Base-by-base conservation (phyloP, 2,797 vertebrate species). In the Phrynocephalus forsythii region DNA sequence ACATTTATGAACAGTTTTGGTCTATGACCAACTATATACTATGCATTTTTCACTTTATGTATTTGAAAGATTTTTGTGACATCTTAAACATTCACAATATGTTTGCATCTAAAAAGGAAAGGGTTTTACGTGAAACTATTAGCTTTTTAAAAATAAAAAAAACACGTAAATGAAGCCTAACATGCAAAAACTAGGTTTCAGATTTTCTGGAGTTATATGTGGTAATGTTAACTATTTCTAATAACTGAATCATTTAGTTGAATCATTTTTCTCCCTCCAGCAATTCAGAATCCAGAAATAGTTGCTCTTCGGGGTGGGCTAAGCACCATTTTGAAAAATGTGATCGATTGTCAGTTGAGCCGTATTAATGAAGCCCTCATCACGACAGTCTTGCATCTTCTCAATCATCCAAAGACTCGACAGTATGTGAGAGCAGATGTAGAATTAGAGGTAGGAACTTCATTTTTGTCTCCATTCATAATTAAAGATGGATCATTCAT, bases 341-440 rank as follows among this genome's bases (percentile, higher is more conserved):
- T 99, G 90, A 99, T 99, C 33, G 99, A 99, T 96, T 99, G 98
- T 95, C 99, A 99, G 84, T 97, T 99, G 96, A 99, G 98, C 94
- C 98, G 99, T 94, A 99, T 99, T 97, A 99, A 99, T 69, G 99
- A 99, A 96, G 99, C 99, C 88, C 97, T 99, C 81, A 99, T 99
- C 97, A 99, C 99, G 95, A 99, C 99, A 92, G 97, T 99, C 94
- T 97, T 99, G 88, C 99, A 99, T 95, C 98, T 99, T 66, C 98
- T 99, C 95, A 99, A 99, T 97, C 99, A 99, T 96, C 99, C 99
- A 86, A 98, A 98, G 90, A 99, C 99, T 4, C 97, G 99, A 48
- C 98, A 99, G 86, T 99, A 99, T 81, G 98, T 99, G 90, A 98
- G 99, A 86, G 96, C 98, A 52, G 98, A 99, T 86, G 98, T 99